Evolutionary conservation across 1,140 invertebrate genomes (phyloP).

Genomic region (Drosophila orosa): DNA sequence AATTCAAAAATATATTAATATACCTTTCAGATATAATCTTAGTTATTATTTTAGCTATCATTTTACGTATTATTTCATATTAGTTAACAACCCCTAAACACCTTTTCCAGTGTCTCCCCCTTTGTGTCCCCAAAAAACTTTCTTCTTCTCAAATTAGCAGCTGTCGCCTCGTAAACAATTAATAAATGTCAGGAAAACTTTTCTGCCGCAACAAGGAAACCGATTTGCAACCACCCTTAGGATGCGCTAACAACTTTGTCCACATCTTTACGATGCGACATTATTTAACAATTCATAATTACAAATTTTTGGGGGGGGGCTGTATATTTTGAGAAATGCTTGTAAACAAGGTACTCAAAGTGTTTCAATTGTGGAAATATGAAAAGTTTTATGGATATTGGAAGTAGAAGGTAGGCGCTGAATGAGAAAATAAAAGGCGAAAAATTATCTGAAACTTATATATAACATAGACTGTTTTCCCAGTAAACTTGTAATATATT

Average conservation of each 20-base stretch:
- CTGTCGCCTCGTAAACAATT: conserved; percentile 80
- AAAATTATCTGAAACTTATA: not conserved
- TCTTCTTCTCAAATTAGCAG: conserved; percentile 61
- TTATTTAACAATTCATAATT: conserved; percentile 73
- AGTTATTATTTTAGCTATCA: too few relatives aligned
- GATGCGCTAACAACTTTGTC: conserved; percentile 35
- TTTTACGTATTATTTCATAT: not conserved
- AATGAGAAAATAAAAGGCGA: not conserved
- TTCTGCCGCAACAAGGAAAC: conserved; percentile 53
- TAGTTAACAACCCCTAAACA: conserved; percentile 41
- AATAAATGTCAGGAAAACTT: conserved; percentile 80
- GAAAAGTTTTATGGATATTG: conserved; percentile 44
- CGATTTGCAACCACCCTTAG: conserved; percentile 32
- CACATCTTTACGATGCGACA: conserved; percentile 41
- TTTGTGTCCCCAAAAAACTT: conserved; percentile 15
- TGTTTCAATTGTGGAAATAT: conserved; percentile 43
- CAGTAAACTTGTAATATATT: not conserved
- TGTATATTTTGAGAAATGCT: conserved; percentile 41
- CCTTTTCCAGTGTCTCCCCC: conserved; percentile 9
- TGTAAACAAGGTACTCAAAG: conserved; percentile 74
- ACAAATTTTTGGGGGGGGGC: conserved; percentile 24
- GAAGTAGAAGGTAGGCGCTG: not conserved
- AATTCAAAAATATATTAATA: not conserved
- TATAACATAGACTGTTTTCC: not conserved
- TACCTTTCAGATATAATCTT: not conserved